Percentiles rank a stretch among this genome's conserved stretches.
These are phyloP conservation scores for Eumerus sabulonum DNA, from an alignment of 2,888 invertebrate genomes.

Conservation along the genomic window DNA sequence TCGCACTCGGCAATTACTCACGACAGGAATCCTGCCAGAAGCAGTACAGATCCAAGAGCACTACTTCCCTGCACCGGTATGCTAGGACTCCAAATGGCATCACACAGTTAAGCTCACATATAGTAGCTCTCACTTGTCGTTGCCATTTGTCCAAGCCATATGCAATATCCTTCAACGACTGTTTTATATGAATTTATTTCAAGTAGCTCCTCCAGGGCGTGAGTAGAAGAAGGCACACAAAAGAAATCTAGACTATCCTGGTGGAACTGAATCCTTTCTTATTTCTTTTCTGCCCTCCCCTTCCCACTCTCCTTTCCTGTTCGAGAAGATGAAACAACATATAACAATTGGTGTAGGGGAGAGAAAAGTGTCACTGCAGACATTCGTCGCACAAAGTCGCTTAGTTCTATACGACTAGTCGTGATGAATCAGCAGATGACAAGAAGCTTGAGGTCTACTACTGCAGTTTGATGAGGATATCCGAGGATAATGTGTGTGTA, in stretches of 20 bases:
- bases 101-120: constrained; percentile 9
- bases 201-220: constrained; percentile 42
- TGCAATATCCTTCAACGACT: constrained; percentile 53
- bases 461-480: constrained; percentile 61
- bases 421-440: constrained; percentile 63
- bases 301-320: constrained; percentile 11
- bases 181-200: constrained; percentile 62
- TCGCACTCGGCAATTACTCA: constrained; percentile 25
- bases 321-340: constrained; percentile 1
- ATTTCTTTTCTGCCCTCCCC: constrained; percentile 4
- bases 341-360: background rate
- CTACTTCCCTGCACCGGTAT: background rate
- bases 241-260: constrained; percentile 9
- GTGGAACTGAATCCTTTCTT: constrained; percentile 27
- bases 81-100: constrained; percentile 15
- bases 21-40: constrained; percentile 4
- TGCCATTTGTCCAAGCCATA: constrained; percentile 29
- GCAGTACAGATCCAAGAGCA: background rate
- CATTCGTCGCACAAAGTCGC: constrained; percentile 46
- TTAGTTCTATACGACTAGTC: constrained; percentile 34
- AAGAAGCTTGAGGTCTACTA: constrained; percentile 54
- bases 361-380: constrained; percentile 42
- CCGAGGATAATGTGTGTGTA: constrained; percentile 40
- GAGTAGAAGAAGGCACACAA: constrained; percentile 10
- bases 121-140: constrained; percentile 10